Conservation (phyloP, 2,113 vertebrate genomes). For the Falco punctatus region DNA sequence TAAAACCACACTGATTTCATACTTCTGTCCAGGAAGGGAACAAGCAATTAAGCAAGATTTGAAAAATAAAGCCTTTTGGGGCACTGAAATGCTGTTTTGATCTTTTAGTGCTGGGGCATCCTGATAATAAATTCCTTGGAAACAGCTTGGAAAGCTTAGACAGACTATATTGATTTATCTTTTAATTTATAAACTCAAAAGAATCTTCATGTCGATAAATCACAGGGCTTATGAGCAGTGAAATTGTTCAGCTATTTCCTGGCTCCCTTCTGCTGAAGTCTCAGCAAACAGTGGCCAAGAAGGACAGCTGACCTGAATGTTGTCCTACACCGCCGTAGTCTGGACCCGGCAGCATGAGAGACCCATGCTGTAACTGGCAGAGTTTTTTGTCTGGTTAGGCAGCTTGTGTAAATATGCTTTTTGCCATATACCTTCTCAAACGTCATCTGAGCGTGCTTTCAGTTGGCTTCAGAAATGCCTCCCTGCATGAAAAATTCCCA, state of each 20-base stretch:
- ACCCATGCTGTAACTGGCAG: neutral
- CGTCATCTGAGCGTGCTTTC: neutral
- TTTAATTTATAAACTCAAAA: neutral
- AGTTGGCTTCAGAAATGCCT: neutral
- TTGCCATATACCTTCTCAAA: neutral
- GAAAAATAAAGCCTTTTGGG: neutral
- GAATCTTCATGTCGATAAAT: neutral
- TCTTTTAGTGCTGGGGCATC: neutral
- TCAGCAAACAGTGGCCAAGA: neutral
- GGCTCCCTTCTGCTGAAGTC: neutral
- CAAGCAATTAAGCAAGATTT: neutral
- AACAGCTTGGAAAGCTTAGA: neutral
- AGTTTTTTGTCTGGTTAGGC: neutral
- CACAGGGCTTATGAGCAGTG: neutral
- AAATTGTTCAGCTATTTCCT: neutral
- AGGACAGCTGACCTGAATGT: neutral
- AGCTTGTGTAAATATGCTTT: neutral
- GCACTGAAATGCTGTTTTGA: neutral
- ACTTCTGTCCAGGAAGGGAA: neutral
- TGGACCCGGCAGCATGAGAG: neutral
- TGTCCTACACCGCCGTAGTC: neutral
- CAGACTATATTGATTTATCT: neutral
- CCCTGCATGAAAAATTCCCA: neutral
- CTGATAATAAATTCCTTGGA: neutral
- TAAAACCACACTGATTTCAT: neutral